Evolutionary conservation across 2,113 vertebrate genomes (phyloP), one percentile per base, ranked within the genome.

Genomic region (Sceloporus tristichus): DNA sequence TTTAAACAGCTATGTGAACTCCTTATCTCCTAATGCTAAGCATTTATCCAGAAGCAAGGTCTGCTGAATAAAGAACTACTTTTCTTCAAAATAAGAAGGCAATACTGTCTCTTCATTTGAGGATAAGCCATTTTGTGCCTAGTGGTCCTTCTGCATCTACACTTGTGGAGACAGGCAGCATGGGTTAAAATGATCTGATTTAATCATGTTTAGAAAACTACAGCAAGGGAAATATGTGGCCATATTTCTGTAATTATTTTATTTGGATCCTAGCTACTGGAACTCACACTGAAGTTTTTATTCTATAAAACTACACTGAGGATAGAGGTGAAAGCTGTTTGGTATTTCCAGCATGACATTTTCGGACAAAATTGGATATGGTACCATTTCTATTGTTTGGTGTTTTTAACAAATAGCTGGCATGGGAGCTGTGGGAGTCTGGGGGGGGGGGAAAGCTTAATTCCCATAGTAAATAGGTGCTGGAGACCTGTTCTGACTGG

Each of bases 201-300:
- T 73, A 81, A 87, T 5, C 70, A 4, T 16, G 8, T 3, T 54
- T 71, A 29, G 2, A 84, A 73, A 84, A 73, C 53, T 42, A 34
- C 16, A 78, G 10, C 18, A 42, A 27, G 59, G 66, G 19, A 53
- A 25, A 53, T n/a, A 14, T 25, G 13, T 70, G 70, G 9, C 42
- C 13, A 18, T 11, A 14, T 70, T 27, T 79, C 14, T 79, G 13
- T 62, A 38, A 2, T 6, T 71, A 40, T 40, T 73, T 66, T 6
- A 6, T 85, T 23, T 89, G 75, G 71, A 86, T 62, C 34, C 75
- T 16, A n/a, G 73, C 0, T 79, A 34, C 9, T 80, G 42, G 65
- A 53, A 66, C 13, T 54, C 48, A 59, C 34, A 68, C 54, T 82
- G 59, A 92, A 59, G 65, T 82, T 48, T 34, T 59, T 62, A 62